Evolutionary conservation across 1,140 invertebrate genomes (phyloP).

Genomic region (Bombus confusus): DNA sequence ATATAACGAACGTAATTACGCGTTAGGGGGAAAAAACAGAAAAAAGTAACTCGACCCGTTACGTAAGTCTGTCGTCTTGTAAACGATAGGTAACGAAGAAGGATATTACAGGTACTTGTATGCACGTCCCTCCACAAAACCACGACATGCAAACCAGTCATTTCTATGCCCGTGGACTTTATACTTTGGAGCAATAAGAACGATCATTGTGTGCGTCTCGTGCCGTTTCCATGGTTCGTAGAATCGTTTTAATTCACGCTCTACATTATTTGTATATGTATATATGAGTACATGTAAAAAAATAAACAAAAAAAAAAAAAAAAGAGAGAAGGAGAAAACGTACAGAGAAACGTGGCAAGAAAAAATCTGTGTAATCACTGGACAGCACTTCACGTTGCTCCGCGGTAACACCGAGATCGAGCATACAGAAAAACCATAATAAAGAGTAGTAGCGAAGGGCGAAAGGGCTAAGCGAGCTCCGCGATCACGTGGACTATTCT

Average conservation of each 20-base stretch:
- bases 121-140: conserved; percentile 66
- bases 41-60: conserved; percentile 34
- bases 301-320: no score
- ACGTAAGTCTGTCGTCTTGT: conserved; percentile 4
- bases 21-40: background rate
- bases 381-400: conserved; percentile 16
- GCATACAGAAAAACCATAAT: background rate
- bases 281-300: background rate
- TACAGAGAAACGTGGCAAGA: conserved; percentile 55
- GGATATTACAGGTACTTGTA: conserved; percentile 58
- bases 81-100: conserved; percentile 46
- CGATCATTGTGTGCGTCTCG: conserved; percentile 17
- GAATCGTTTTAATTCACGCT: background rate
- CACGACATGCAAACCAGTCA: conserved; percentile 66
- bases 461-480: background rate
- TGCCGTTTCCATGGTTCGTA: conserved; percentile 1
- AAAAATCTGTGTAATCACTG: conserved; percentile 37
- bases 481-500: background rate
- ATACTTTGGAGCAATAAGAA: conserved; percentile 10
- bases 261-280: background rate
- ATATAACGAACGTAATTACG: conserved; percentile 8
- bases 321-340: background rate
- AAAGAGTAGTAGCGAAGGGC: background rate
- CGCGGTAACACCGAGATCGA: conserved; percentile 30
- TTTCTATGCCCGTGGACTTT: conserved; percentile 50